phyloP scores from a whole-genome alignment of 2,113 vertebrate genomes.

The Motacilla alba region DNA sequence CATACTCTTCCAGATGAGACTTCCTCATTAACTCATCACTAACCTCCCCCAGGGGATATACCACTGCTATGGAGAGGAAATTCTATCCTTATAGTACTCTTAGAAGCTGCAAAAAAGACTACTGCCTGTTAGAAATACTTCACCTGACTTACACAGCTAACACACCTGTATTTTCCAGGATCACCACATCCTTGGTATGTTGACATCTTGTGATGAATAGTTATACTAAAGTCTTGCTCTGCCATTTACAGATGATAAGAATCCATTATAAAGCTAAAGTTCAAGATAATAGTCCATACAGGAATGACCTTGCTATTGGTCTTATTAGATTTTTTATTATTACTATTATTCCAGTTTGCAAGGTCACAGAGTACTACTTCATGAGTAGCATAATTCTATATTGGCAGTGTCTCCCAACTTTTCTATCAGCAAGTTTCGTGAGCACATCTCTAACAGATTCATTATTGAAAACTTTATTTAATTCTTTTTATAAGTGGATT shows the following conservation, averaged over 20 bases:
- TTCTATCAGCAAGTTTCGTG: fast-evolving
- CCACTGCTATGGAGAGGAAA: background rate
- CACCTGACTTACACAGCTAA: background rate
- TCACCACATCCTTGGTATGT: background rate
- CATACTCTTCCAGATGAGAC: background rate
- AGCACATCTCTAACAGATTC: background rate
- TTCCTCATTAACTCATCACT: background rate
- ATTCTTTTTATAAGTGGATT: background rate
- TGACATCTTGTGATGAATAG: background rate
- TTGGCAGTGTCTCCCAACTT: background rate
- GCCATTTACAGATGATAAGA: background rate
- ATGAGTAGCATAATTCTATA: background rate
- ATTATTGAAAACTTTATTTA: background rate
- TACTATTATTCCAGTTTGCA: background rate
- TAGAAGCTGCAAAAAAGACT: background rate
- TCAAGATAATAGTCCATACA: background rate
- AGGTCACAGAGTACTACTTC: background rate
- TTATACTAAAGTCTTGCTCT: background rate
- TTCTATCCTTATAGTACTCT: background rate
- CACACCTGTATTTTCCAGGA: background rate
- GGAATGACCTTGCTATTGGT: background rate
- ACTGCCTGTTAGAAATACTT: background rate
- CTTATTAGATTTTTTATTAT: constrained; percentile 24
- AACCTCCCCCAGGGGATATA: background rate
- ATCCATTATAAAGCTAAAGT: background rate